Evolutionary conservation across 2,797 vertebrate species (phyloP), one percentile per base, ranked within the genome.

Genomic region (Cuculus canorus): DNA sequence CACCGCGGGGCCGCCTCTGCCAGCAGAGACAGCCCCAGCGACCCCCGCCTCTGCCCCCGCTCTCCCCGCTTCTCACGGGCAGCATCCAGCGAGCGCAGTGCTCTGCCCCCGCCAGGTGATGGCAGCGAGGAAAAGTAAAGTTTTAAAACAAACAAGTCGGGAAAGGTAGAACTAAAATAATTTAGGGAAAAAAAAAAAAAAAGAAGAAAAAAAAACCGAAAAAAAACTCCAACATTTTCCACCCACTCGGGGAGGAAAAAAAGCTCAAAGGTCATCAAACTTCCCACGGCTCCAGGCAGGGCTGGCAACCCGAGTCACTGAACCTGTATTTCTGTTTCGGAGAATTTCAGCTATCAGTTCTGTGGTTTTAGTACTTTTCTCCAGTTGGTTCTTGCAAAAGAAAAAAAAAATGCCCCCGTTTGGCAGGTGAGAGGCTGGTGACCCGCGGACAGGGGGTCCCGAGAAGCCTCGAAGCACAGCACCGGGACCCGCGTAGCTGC

Each of bases 171-270:
- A 32, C 3, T 3, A n/a, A 39, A 33, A 33, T 39, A 47, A 28
- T 47, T 37, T n/a, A n/a, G n/a, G n/a, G n/a, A n/a, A 22, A 18
- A 33, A 41, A 7, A 30, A 22, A 10, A 14, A 10, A 3, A 2
- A 8, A 7, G 13, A 14, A 21, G 11, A 47, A 22, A 11, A 21
- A 17, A 22, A 32, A 22, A 43, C 15, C 43, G 22, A 30, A 22
- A 43, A 27, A 18, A 21, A n/a, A n/a, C n/a, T n/a, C 10, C 28
- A 35, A 76, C 60, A 56, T 66, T 95, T 90, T 65, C 65, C 57
- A 66, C 56, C 66, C 81, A 84, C 73, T 90, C 35, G 50, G 81
- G 81, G 23, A 63, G 48, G n/a, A n/a, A 89, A 84, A 93, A 92
- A 63, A 23, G 27, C 76, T 50, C 52, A 56, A 75, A 87, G 71